Evolutionary conservation across 2,797 vertebrate genomes (phyloP).

Genomic region (Pachyuromys duprasi): DNA sequence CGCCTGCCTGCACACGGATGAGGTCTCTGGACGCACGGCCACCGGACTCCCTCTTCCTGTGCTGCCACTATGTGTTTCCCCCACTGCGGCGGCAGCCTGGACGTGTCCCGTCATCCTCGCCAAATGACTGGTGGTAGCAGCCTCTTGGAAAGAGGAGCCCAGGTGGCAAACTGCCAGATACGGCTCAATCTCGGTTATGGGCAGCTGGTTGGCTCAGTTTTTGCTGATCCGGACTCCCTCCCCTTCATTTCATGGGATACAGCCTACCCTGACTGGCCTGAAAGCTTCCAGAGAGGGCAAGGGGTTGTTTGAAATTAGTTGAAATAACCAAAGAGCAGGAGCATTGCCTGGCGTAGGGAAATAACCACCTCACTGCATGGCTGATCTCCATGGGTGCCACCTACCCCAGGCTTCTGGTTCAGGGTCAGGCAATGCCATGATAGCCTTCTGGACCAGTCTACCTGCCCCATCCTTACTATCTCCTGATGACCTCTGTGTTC

Average conservation of each 20-base stretch:
- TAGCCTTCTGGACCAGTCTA: background rate
- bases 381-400: background rate
- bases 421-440: background rate
- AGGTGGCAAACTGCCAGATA: background rate
- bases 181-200: background rate
- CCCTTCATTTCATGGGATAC: background rate
- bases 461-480: background rate
- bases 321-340: background rate
- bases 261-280: background rate
- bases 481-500: background rate
- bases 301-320: background rate
- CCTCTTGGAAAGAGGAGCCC: background rate
- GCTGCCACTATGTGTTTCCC: background rate
- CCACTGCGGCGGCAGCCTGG: background rate
- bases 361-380: background rate
- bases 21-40: background rate
- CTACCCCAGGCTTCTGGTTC: background rate
- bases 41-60: no score
- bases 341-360: background rate
- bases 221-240: background rate
- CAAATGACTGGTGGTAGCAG: background rate
- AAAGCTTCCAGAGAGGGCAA: background rate
- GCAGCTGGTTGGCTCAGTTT: rapidly evolving
- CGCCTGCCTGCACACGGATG: background rate
- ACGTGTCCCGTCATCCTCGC: background rate